phyloP scores from a whole-genome alignment of 2,113 vertebrate species.

The Mormyrus iriodes region DNA sequence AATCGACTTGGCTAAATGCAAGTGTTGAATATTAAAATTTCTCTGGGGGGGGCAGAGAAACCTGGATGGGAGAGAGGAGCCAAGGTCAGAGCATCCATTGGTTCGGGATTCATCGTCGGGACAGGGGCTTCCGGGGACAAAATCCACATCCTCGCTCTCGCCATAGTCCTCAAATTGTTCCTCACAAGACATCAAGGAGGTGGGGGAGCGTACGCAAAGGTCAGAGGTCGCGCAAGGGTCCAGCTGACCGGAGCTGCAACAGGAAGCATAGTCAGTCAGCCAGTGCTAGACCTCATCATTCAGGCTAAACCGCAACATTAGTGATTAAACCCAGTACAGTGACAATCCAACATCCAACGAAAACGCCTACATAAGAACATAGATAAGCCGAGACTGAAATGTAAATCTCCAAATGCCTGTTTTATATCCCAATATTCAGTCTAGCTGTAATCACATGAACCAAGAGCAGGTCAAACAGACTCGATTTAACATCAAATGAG shows the following conservation, averaged over 20 bases:
- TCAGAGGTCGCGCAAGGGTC: constrained; percentile 46
- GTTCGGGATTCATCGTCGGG: constrained; percentile 76
- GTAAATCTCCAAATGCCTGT: neutral
- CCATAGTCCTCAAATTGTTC: constrained; percentile 89
- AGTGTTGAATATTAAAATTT: neutral
- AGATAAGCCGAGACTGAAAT: neutral
- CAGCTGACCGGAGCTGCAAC: constrained; percentile 48
- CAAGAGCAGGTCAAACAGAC: neutral
- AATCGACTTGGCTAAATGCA: neutral
- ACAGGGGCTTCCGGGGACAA: constrained; percentile 77
- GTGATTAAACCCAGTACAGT: neutral
- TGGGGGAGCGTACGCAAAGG: constrained; percentile 61
- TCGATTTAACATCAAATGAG: neutral
- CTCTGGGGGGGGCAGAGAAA: constrained; percentile 26
- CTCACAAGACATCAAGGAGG: constrained; percentile 71
- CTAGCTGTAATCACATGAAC: neutral
- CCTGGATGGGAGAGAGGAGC: constrained; percentile 84
- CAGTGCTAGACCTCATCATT: neutral
- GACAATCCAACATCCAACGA: neutral
- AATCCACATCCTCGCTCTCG: constrained; percentile 80
- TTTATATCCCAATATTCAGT: neutral
- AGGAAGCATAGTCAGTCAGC: neutral
- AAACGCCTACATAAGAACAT: too few relatives aligned
- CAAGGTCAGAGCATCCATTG: constrained; percentile 77
- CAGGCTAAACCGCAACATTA: neutral